A percentile compares a stretch with the other conserved stretches of the same genome.
Conservation (phyloP, 2,797 vertebrate genomes). For the Amphiprion clarkii region DNA sequence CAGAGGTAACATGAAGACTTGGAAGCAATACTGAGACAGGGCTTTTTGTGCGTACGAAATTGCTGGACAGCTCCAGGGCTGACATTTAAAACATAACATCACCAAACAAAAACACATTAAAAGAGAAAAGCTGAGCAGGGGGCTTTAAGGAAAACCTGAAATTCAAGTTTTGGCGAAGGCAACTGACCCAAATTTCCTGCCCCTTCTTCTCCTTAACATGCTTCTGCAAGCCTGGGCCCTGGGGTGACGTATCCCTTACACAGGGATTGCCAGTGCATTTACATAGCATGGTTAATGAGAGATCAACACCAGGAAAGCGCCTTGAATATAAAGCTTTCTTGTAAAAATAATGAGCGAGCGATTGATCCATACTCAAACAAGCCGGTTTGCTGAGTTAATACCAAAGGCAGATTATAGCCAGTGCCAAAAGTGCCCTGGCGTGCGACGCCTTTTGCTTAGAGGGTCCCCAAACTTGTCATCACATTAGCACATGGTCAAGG, state of each 20-base stretch:
- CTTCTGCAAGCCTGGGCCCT: slow-evolving; percentile 81
- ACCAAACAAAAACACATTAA: slow-evolving; percentile 84
- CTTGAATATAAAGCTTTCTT: slow-evolving; percentile 88
- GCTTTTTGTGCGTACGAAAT: slow-evolving; percentile 79
- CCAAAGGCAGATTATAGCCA: slow-evolving; percentile 88
- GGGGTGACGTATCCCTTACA: slow-evolving; percentile 84
- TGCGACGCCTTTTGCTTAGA: slow-evolving; percentile 82
- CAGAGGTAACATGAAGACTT: slow-evolving; percentile 83
- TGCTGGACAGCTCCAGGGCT: slow-evolving; percentile 84
- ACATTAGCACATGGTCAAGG: slow-evolving; percentile 91
- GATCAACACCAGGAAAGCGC: slow-evolving; percentile 86
- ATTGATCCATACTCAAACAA: slow-evolving; percentile 90
- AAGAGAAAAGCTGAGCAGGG: slow-evolving; percentile 80
- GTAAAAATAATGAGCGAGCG: slow-evolving; percentile 88
- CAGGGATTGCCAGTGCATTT: slow-evolving; percentile 86
- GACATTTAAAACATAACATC: slow-evolving; percentile 86
- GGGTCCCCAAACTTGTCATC: slow-evolving; percentile 88
- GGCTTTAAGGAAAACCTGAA: slow-evolving; percentile 84
- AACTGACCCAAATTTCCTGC: slow-evolving; percentile 87
- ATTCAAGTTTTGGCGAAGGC: slow-evolving; percentile 85
- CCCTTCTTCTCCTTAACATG: slow-evolving; percentile 83
- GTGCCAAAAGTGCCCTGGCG: slow-evolving; percentile 88
- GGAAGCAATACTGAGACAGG: slow-evolving; percentile 79
- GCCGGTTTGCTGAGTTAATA: slow-evolving; percentile 89
- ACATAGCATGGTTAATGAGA: slow-evolving; percentile 89